Evolutionary conservation across 2,113 vertebrate species (phyloP), one percentile per base, ranked within the genome.

Genomic region (Urocolius indicus): DNA sequence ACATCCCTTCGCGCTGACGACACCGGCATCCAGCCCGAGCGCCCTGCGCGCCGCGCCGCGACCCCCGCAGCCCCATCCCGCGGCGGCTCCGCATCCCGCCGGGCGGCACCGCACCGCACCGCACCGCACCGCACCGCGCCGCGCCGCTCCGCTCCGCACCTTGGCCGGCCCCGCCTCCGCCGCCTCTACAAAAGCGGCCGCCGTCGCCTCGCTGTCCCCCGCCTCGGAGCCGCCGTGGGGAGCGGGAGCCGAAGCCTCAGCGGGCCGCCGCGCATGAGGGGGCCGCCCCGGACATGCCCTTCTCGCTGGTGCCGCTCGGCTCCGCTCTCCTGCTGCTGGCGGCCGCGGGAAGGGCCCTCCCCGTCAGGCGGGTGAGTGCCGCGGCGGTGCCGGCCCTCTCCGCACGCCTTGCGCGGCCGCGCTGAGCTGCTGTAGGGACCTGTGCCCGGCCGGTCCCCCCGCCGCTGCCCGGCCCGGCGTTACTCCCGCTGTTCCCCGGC

Each of bases 331-430:
- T 95, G 54, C 94, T 98, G 62, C 95, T 96, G 89, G 88, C 90
- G 55, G 87, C 95, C 43, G 73, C 93, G 86, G 96, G 96, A 73
- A 83, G 93, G 71, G 91, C 95, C 52, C 93, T 96, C 51, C 97
- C 97, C 32, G 76, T 92, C 36, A 89, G 94, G 38, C 97, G 96
- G 98, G 98, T 98, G 97, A 97, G 98, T 68, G 52, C 19, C 20
- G 29, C 9, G 68, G 66, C 5, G 18, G 15, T 41, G 52, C 45
- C 8, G 16, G 27, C 30, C 9, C 34, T 9, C 9, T 7, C n/a
- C 34, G 49, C 49, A 4, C 22, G 32, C 55, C n/a, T 65, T 58
- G 34, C 49, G n/a, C 59, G 59, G 38, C 51, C 34, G 41, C 23
- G 26, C 23, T 5, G 46, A 5, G 38, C 38, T 41, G 38, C 46